Percentiles rank a stretch among this genome's conserved stretches.
Evolutionary conservation across 2,797 vertebrate species (phyloP).

Genomic region (Hyperoplus lanceolatus): DNA sequence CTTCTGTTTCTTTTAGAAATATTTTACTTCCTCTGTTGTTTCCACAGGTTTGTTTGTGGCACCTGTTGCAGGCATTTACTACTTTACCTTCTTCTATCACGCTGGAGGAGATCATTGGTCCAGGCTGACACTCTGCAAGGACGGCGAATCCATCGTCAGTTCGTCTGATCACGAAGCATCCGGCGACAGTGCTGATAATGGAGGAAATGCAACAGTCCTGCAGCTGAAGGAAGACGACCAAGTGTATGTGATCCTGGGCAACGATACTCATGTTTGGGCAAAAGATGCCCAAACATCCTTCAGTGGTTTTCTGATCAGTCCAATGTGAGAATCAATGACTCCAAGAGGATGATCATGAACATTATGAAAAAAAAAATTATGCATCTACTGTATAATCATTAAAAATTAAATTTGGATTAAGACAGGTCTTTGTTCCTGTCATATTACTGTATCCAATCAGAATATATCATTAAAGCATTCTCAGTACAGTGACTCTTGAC

Average conservation of each 20-base stretch:
- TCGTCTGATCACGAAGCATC: accelerated
- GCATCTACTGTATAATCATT: neutral
- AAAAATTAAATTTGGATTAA: neutral
- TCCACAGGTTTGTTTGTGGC: neutral
- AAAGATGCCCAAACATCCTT: accelerated
- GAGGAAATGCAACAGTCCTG: neutral
- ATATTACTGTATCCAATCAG: neutral
- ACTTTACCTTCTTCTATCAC: conserved; percentile 2
- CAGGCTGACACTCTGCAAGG: accelerated
- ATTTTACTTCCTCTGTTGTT: neutral
- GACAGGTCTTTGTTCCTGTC: neutral
- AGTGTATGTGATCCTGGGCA: neutral
- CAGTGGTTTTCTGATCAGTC: neutral
- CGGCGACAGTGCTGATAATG: neutral
- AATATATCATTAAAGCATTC: neutral
- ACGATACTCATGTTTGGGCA: neutral
- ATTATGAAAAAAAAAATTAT: too few relatives aligned
- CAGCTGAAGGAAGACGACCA: neutral
- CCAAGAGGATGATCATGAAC: neutral
- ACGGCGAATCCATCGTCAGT: accelerated
- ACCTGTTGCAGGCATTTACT: neutral
- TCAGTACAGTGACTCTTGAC: neutral
- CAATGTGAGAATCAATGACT: neutral
- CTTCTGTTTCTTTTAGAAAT: neutral
- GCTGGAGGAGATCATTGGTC: neutral